Evolutionary conservation across 2,797 vertebrate species (phyloP).

Genomic region (Sebastes taczanowskii): DNA sequence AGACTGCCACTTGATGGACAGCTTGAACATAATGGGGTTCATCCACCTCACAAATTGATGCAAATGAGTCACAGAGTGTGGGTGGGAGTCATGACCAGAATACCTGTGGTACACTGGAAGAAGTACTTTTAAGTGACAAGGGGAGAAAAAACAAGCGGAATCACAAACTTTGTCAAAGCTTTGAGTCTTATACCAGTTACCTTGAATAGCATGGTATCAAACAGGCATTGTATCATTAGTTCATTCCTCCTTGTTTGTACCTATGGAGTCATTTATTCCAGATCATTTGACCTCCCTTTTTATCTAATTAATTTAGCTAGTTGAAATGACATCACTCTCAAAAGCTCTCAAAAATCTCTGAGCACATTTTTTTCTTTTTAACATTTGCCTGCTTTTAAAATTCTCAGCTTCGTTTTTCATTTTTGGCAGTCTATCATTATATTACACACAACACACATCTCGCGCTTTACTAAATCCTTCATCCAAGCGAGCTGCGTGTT

Average conservation of each 20-base stretch:
- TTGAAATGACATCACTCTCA: neutral
- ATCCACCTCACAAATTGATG: constrained; percentile 53
- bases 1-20: constrained; percentile 52
- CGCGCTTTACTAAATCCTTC: neutral
- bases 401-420: constrained; percentile 9
- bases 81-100: constrained; percentile 52
- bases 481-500: neutral
- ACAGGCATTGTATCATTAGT: neutral
- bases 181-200: neutral
- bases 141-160: neutral
- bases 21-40: constrained; percentile 53
- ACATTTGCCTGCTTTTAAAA: neutral
- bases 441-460: constrained; percentile 19
- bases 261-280: neutral
- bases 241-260: neutral
- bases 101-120: constrained; percentile 42
- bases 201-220: neutral
- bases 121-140: constrained; percentile 11
- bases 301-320: neutral
- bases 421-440: constrained; percentile 4
- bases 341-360: neutral
- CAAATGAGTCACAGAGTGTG: constrained; percentile 60
- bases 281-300: neutral
- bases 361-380: neutral
- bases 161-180: constrained; percentile 10